Conservation (phyloP, 2,888 invertebrate species). For the Caenorhabditis sp. region DNA sequence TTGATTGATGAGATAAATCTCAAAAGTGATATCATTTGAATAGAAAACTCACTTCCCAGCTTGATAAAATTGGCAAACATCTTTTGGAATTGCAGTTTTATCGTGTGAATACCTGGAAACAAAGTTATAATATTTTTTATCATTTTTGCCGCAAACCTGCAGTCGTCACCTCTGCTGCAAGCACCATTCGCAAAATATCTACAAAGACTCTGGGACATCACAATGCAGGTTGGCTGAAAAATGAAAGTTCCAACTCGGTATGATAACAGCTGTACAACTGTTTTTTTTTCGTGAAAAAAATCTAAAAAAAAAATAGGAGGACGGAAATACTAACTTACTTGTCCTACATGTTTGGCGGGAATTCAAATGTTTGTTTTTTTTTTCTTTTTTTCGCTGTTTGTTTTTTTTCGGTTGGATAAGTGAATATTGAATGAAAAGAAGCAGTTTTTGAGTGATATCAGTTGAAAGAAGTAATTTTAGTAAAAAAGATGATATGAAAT, state of each 20-base stretch:
- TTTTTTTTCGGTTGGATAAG: no score
- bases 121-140: no score
- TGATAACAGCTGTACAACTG: slow-evolving; percentile 3
- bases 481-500: no score
- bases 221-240: background rate
- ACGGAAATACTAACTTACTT: no score
- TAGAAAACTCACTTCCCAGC: slow-evolving; percentile 48
- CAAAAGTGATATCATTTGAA: background rate
- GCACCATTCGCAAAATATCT: slow-evolving; percentile 55
- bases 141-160: no score
- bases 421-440: no score
- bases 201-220: slow-evolving; percentile 13
- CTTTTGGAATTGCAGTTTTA: slow-evolving; percentile 27
- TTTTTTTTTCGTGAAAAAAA: background rate
- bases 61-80: slow-evolving; percentile 54
- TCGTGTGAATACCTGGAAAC: slow-evolving; percentile 50
- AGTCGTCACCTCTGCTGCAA: slow-evolving; percentile 41
- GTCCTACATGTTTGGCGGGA: no score
- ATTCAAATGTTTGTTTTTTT: no score
- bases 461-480: no score
- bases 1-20: background rate
- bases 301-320: background rate
- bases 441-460: no score
- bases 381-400: no score
- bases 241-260: background rate